A percentile compares a stretch with the other conserved stretches of the same genome.
Evolutionary conservation across 1,140 invertebrate genomes (phyloP).

Genomic region (Eubasilissa regina): DNA sequence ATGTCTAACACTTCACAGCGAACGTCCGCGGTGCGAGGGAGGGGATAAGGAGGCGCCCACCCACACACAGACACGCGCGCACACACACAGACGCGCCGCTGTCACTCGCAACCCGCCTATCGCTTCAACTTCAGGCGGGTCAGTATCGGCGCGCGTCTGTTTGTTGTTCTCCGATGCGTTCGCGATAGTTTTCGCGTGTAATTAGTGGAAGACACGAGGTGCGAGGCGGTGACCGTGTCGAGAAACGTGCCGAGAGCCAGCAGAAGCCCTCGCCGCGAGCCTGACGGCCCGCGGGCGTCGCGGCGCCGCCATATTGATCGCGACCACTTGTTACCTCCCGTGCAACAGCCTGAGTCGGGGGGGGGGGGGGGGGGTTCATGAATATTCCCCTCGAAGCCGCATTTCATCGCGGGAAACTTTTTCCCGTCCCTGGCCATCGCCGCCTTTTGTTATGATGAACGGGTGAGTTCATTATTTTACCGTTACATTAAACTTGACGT

Average conservation of each 20-base stretch:
- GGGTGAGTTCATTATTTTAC: slow-evolving; percentile 27
- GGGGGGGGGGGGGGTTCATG: slow-evolving; percentile 21
- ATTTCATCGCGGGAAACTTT: not conserved
- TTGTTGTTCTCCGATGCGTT: slow-evolving; percentile 34
- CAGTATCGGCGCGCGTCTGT: slow-evolving; percentile 36
- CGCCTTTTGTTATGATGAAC: slow-evolving; percentile 29
- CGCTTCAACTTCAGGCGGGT: slow-evolving; percentile 47
- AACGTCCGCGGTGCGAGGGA: too few species aligned
- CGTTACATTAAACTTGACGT: not conserved
- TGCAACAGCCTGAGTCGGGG: slow-evolving; percentile 46
- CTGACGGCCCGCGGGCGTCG: slow-evolving; percentile 32
- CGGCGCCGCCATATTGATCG: slow-evolving; percentile 53
- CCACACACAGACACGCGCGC: too few species aligned
- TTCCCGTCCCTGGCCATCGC: not conserved
- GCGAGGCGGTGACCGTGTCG: not conserved
- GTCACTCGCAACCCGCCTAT: not conserved
- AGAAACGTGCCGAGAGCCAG: not conserved
- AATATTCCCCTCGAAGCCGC: slow-evolving; percentile 27
- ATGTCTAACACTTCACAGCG: too few species aligned
- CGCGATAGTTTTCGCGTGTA: not conserved
- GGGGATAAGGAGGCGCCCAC: too few species aligned
- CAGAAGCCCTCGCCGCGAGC: not conserved
- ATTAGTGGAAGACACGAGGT: slow-evolving; percentile 4
- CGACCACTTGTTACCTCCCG: slow-evolving; percentile 58
- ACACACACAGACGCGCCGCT: too few species aligned